phyloP scores from a whole-genome alignment of 2,113 vertebrate genomes.

The Cyprichromis sp. region DNA sequence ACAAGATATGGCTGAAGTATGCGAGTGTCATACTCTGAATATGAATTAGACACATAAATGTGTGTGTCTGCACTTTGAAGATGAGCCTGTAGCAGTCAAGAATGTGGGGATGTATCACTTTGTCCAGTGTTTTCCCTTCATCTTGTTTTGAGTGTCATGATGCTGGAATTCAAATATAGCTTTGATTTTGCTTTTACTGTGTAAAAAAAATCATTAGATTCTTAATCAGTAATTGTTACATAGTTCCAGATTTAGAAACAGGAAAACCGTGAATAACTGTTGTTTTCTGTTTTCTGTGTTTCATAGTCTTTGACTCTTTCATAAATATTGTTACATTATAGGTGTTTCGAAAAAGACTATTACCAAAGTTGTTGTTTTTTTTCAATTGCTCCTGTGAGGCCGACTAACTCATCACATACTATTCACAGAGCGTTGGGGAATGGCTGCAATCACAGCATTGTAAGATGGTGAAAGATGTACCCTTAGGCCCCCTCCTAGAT shows the following conservation, averaged over 20 bases:
- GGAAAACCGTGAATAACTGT: background rate
- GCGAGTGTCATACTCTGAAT: background rate
- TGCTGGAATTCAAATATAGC: background rate
- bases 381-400: background rate
- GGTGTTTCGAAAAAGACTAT: background rate
- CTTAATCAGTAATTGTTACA: background rate
- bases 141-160: background rate
- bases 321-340: background rate
- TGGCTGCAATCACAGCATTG: background rate
- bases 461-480: background rate
- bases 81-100: background rate
- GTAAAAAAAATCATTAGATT: background rate
- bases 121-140: background rate
- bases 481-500: background rate
- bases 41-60: background rate
- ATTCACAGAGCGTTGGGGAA: background rate
- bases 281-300: background rate
- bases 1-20: background rate
- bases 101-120: background rate
- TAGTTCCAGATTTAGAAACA: background rate
- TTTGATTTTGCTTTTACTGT: background rate
- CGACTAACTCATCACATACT: background rate
- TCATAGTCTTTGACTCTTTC: background rate
- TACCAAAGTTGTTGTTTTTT: accelerated
- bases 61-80: background rate